Conservation (phyloP, 2,113 vertebrate species). For the Elaphurus davidianus region DNA sequence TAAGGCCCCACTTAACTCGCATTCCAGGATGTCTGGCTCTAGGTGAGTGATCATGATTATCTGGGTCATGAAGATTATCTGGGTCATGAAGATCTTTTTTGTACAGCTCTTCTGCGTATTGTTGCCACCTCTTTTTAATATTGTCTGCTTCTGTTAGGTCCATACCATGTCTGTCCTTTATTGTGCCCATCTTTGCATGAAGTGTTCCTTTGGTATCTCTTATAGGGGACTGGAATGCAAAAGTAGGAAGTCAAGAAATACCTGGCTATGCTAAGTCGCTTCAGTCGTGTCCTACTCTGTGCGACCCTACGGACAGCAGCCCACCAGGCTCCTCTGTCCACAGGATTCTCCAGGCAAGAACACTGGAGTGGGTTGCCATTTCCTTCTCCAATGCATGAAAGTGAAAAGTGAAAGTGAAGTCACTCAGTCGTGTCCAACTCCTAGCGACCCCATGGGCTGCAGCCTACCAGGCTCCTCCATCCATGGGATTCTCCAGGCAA, state of each 20-base stretch:
- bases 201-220: neutral
- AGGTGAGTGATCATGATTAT: neutral
- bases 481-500: too few relatives aligned
- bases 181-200: neutral
- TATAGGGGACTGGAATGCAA: neutral
- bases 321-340: too few relatives aligned
- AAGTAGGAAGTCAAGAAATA: neutral
- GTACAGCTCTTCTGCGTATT: neutral
- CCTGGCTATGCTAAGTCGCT: neutral
- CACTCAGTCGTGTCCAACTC: too few relatives aligned
- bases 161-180: neutral
- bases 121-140: neutral
- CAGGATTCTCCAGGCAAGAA: too few relatives aligned
- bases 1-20: neutral
- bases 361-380: too few relatives aligned
- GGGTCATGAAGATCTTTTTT: neutral
- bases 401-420: too few relatives aligned
- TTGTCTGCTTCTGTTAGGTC: neutral
- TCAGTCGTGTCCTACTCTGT: too few relatives aligned
- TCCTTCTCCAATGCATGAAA: too few relatives aligned
- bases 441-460: too few relatives aligned
- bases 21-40: neutral
- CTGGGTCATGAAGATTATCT: neutral
- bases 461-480: too few relatives aligned
- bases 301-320: too few relatives aligned